Percentiles rank a stretch among this genome's conserved stretches.
Conservation (phyloP, 2,797 vertebrate species). For the Arremon aurantiirostris region DNA sequence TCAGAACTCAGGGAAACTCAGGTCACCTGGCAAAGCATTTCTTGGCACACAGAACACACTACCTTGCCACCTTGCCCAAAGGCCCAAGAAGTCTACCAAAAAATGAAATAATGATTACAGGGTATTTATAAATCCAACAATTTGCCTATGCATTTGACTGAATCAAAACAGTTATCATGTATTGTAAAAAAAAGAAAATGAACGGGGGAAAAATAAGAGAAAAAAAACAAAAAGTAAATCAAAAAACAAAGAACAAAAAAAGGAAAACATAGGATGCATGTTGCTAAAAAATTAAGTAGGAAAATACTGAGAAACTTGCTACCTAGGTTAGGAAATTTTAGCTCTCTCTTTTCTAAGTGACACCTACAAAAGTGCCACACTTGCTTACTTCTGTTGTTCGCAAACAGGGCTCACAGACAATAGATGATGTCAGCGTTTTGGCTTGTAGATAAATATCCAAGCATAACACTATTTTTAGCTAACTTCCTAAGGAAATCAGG, state of each 20-base stretch:
- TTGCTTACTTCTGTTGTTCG: neutral
- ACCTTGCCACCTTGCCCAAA: neutral
- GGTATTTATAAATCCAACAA: neutral
- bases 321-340: neutral
- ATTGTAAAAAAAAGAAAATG: too few species aligned
- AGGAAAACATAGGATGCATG: neutral
- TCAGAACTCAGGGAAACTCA: neutral
- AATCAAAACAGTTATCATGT: neutral
- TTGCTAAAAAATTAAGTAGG: neutral
- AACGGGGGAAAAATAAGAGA: accelerated
- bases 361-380: neutral
- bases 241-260: neutral
- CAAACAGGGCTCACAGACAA: neutral
- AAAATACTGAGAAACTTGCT: neutral
- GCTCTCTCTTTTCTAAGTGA: neutral
- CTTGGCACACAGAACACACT: neutral
- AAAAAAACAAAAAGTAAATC: neutral
- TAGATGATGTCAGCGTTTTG: slow-evolving; percentile 24
- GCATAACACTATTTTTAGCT: slow-evolving; percentile 11
- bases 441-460: slow-evolving; percentile 1
- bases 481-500: slow-evolving; percentile 46
- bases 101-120: neutral
- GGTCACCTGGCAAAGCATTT: neutral
- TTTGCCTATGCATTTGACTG: neutral
- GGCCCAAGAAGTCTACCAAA: neutral